phyloP scores from a whole-genome alignment of 2,113 vertebrate species.

The Pangasianodon hypophthalmus region DNA sequence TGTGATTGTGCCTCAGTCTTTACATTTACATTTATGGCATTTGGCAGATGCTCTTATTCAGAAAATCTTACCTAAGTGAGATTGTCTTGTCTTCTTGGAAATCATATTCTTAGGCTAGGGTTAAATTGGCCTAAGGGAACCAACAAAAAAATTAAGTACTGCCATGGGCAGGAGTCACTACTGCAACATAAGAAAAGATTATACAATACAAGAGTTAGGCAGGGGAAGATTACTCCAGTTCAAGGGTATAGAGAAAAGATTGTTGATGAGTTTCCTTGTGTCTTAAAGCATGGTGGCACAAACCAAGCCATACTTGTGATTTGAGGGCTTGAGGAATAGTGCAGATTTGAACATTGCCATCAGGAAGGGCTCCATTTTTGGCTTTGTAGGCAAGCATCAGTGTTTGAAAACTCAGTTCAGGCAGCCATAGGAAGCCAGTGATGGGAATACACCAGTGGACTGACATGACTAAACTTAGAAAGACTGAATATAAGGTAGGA shows the following conservation, averaged over 20 bases:
- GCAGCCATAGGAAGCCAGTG: not conserved
- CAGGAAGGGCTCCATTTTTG: not conserved
- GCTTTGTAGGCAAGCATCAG: not conserved
- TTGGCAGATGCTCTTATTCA: not conserved
- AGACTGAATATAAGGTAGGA: not conserved
- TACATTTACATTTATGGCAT: not conserved
- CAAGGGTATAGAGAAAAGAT: not conserved
- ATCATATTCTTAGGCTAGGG: not conserved
- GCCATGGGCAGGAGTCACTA: not conserved
- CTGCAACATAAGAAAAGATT: not conserved
- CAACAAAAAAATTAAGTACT: not conserved
- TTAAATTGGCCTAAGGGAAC: not conserved
- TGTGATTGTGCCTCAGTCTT: conserved; percentile 1
- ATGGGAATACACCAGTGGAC: not conserved
- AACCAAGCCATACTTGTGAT: not conserved
- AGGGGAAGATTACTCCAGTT: not conserved
- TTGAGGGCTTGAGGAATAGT: not conserved
- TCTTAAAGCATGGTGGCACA: not conserved
- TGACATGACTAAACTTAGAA: not conserved
- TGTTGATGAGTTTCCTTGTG: not conserved
- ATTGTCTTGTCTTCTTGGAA: not conserved
- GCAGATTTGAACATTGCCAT: not conserved
- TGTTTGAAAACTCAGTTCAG: not conserved
- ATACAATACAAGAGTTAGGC: not conserved
- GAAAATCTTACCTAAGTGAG: not conserved